A percentile compares a stretch with the other conserved stretches of the same genome.
Conservation (phyloP, 2,113 vertebrate species). For the Anser cygnoides region DNA sequence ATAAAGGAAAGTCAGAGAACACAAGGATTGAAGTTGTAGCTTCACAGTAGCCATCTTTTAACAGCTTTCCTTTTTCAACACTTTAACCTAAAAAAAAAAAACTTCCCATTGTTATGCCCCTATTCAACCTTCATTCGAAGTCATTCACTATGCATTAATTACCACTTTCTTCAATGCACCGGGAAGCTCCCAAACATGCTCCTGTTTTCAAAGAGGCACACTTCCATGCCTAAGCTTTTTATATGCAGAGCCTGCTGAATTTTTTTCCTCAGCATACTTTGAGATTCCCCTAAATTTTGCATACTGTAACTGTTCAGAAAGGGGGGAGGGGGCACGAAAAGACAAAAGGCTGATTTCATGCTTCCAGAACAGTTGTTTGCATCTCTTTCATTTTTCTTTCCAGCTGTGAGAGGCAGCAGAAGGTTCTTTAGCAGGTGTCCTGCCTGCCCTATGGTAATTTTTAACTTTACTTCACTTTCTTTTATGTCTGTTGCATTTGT, state of each 20-base stretch:
- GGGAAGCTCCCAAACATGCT: constrained; percentile 77
- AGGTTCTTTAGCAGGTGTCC: constrained; percentile 83
- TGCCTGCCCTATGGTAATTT: constrained; percentile 81
- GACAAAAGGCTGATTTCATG: constrained; percentile 84
- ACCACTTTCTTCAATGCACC: constrained; percentile 78
- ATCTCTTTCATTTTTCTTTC: constrained; percentile 84
- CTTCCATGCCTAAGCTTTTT: constrained; percentile 84
- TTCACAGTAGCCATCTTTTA: constrained; percentile 81
- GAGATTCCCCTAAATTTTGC: constrained; percentile 80
- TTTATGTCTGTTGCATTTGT: constrained; percentile 75
- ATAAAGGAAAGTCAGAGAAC: constrained; percentile 72
- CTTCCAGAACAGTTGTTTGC: constrained; percentile 80
- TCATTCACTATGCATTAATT: constrained; percentile 87
- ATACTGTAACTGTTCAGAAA: constrained; percentile 83
- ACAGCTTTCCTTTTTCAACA: constrained; percentile 79
- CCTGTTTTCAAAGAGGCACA: constrained; percentile 83
- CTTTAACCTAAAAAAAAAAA: constrained; percentile 73
- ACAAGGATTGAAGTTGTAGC: constrained; percentile 76
- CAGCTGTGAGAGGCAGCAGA: constrained; percentile 81
- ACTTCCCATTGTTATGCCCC: constrained; percentile 77
- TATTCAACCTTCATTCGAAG: constrained; percentile 85
- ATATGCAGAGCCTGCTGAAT: constrained; percentile 80
- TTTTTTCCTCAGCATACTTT: constrained; percentile 73
- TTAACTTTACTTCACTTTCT: constrained; percentile 81
- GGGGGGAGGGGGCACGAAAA: constrained; percentile 46